Percentiles rank a stretch among this genome's conserved stretches.
phyloP scores from a whole-genome alignment of 2,888 invertebrate genomes.

The Deilephila elpenor region DNA sequence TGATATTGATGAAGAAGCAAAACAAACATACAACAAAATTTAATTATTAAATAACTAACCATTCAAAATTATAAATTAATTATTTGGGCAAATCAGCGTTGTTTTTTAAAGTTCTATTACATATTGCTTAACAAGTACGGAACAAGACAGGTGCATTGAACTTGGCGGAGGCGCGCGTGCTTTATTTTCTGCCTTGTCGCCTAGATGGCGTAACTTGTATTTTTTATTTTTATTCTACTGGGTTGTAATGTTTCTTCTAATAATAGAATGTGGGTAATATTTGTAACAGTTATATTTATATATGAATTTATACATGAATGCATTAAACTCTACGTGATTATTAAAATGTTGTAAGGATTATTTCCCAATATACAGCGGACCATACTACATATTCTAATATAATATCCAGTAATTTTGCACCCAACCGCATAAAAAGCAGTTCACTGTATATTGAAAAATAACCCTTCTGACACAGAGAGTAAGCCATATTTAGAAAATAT shows the following conservation, averaged over 20 bases:
- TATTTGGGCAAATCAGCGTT: too few species aligned
- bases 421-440: neutral
- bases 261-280: neutral
- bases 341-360: too few species aligned
- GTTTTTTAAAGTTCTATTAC: neutral
- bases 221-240: conserved; percentile 47
- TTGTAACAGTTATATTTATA: neutral
- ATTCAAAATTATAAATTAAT: too few species aligned
- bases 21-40: neutral
- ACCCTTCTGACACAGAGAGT: neutral
- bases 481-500: conserved; percentile 29
- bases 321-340: too few species aligned
- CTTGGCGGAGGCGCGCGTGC: neutral
- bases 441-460: conserved; percentile 9
- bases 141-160: conserved; percentile 37
- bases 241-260: neutral
- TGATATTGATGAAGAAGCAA: too few species aligned
- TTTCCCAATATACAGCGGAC: too few species aligned
- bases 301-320: neutral
- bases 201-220: conserved; percentile 63
- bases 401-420: too few species aligned
- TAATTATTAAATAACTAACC: too few species aligned
- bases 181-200: conserved; percentile 44
- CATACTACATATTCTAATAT: too few species aligned
- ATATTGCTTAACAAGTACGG: conserved; percentile 62